Conservation (phyloP, 2,888 invertebrate genomes). For the Panopea generosa region DNA sequence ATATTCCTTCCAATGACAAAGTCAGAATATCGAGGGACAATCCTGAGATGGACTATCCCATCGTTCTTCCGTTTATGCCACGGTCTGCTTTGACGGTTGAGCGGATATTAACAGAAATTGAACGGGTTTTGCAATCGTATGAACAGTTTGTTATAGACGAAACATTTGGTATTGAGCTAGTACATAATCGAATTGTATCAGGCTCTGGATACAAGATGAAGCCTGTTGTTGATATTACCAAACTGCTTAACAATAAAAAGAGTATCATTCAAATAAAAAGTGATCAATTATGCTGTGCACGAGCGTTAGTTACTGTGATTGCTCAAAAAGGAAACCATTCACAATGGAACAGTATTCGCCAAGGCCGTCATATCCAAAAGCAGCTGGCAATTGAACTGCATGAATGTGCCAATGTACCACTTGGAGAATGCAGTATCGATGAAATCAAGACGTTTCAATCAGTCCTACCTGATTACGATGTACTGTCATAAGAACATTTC, state of each 20-base stretch:
- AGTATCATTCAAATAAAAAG: slow-evolving; percentile 45
- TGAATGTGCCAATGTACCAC: slow-evolving; percentile 33
- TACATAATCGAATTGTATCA: slow-evolving; percentile 30
- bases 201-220: slow-evolving; percentile 43
- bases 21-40: slow-evolving; percentile 50
- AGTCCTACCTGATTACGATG: slow-evolving; percentile 27
- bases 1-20: slow-evolving; percentile 35
- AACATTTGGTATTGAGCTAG: slow-evolving; percentile 41
- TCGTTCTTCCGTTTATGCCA: slow-evolving; percentile 39
- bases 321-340: slow-evolving; percentile 41
- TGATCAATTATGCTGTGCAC: slow-evolving; percentile 49
- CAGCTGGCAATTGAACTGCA: slow-evolving; percentile 35
- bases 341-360: slow-evolving; percentile 48
- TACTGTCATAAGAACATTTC: slow-evolving; percentile 56
- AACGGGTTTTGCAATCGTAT: slow-evolving; percentile 48
- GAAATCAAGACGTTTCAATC: slow-evolving; percentile 47
- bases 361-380: slow-evolving; percentile 35
- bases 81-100: slow-evolving; percentile 35
- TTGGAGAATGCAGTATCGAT: slow-evolving; percentile 35
- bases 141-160: slow-evolving; percentile 36
- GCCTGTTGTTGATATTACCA: slow-evolving; percentile 40
- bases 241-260: slow-evolving; percentile 41
- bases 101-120: slow-evolving; percentile 42
- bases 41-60: slow-evolving; percentile 46
- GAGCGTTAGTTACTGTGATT: slow-evolving; percentile 53